Conservation (phyloP, 2,797 vertebrate genomes). For the Poeciliopsis infans region DNA sequence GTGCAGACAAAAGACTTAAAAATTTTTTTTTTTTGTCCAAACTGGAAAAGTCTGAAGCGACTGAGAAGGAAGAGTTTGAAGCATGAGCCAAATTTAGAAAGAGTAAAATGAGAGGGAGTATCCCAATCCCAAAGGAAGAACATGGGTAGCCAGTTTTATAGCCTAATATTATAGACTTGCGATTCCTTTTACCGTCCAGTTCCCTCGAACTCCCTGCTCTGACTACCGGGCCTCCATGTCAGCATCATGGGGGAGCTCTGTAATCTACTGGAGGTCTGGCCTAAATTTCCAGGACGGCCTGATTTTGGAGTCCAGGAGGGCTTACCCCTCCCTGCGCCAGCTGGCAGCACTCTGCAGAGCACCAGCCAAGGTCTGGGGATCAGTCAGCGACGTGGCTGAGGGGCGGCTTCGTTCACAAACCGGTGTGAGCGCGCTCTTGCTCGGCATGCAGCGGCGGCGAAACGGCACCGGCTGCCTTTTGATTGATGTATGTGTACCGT, state of each 20-base stretch:
- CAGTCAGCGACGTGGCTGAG: conserved; percentile 62
- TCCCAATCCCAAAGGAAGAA: not conserved
- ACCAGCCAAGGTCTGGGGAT: conserved; percentile 68
- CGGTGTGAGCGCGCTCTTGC: conserved; percentile 36
- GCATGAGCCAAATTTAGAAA: not conserved
- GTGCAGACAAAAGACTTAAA: not conserved
- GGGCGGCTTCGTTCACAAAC: conserved; percentile 69
- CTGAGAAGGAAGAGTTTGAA: conserved; percentile 10
- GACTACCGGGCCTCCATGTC: conserved; percentile 42
- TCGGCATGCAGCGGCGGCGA: conserved; percentile 25
- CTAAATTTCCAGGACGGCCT: conserved; percentile 63
- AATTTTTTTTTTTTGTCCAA: not conserved
- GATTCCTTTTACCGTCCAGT: not conserved
- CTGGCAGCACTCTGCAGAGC: conserved; percentile 62
- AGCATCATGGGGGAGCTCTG: conserved; percentile 55
- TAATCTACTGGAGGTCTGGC: conserved; percentile 70
- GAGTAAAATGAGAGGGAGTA: conserved; percentile 4
- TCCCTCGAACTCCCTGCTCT: conserved; percentile 18
- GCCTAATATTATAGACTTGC: not conserved
- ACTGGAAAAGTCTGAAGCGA: conserved; percentile 8
- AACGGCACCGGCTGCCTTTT: conserved; percentile 10
- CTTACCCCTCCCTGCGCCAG: conserved; percentile 58
- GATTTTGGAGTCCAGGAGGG: conserved; percentile 58
- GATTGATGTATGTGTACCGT: not conserved
- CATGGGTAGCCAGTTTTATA: not conserved